Base-by-base conservation (phyloP, 2,797 vertebrate species). In the Argya squamiceps region DNA sequence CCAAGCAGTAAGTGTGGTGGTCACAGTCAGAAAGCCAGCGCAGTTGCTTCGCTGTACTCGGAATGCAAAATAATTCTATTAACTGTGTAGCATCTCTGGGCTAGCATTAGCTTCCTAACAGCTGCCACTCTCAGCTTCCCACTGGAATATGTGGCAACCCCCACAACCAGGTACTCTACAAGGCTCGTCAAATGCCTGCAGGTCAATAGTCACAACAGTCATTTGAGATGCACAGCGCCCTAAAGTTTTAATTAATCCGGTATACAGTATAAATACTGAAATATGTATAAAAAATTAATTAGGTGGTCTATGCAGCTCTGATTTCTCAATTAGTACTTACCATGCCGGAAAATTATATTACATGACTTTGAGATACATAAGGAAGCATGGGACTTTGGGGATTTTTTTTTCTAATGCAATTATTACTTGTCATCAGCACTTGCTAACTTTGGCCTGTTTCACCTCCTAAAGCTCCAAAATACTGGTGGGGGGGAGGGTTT, bases 321-420 rank as follows among this genome's bases (percentile, higher is more conserved):
- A 96, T 97, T 97, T 97, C 94, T 97, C 95, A 96, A 95, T 97
- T 97, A 97, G 97, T 95, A 97, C 87, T 95, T 97, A 96, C 93
- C 93, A 96, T 87, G 79, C 93, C 88, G 91, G 93, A 97, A 97
- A 97, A 96, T 96, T 97, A 93, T 96, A 94, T 93, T 96, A 92
- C 90, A 97, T 95, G 92, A 96, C 95, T 93, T 92, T 95, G 91
- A 95, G 91, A 96, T 95, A 96, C 95, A 94, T 92, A 96, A 96
- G 92, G 96, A 95, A 96, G 88, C 91, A 91, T 75, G 67, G 79
- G 94, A 94, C 94, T 97, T 91, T 12, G 79, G 91, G 94, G 89
- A 88, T 82, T 71, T 94, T 96, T 75, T 75, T 94, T 95, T 81
- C 78, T 92, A 91, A 92, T 84, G 93, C 50, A 91, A 96, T 95